Percentiles rank a stretch among this genome's conserved stretches.
Conservation (phyloP, 1,140 invertebrate genomes). For the Rhopalosiphum maidis region DNA sequence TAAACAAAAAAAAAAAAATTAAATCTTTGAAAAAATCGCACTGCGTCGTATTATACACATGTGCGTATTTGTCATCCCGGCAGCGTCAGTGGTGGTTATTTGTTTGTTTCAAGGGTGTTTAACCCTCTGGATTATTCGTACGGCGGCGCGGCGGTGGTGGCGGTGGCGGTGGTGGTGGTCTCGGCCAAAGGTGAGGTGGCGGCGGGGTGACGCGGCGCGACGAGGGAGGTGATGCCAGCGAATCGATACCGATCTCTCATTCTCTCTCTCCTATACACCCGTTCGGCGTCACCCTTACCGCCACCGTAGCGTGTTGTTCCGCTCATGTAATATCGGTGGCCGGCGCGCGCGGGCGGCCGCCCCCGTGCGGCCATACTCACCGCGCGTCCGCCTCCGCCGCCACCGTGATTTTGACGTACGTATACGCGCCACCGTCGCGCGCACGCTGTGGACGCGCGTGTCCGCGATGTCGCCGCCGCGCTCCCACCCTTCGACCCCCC, state of each 20-base stretch:
- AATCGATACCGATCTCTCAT: slow-evolving; percentile 58
- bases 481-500: not conserved
- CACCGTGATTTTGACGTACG: slow-evolving; percentile 53
- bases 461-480: slow-evolving; percentile 53
- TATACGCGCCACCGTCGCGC: slow-evolving; percentile 45
- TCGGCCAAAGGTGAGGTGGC: slow-evolving; percentile 7
- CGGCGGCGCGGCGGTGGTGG: slow-evolving; percentile 20
- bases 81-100: slow-evolving; percentile 33
- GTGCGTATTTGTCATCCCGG: slow-evolving; percentile 46
- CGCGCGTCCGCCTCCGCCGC: not conserved
- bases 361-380: not conserved
- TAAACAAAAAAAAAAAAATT: not conserved
- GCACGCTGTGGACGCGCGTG: slow-evolving; percentile 50
- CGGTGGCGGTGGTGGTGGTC: slow-evolving; percentile 31
- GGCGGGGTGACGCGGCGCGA: not conserved
- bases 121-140: slow-evolving; percentile 57
- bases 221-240: slow-evolving; percentile 49
- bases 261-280: slow-evolving; percentile 48
- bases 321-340: slow-evolving; percentile 52
- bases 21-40: not conserved
- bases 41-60: not conserved
- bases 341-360: slow-evolving; percentile 27
- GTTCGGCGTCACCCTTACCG: not conserved
- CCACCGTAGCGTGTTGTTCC: slow-evolving; percentile 32
- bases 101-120: slow-evolving; percentile 57